Conservation (phyloP, 2,888 invertebrate species). For the Myopa testacea region DNA sequence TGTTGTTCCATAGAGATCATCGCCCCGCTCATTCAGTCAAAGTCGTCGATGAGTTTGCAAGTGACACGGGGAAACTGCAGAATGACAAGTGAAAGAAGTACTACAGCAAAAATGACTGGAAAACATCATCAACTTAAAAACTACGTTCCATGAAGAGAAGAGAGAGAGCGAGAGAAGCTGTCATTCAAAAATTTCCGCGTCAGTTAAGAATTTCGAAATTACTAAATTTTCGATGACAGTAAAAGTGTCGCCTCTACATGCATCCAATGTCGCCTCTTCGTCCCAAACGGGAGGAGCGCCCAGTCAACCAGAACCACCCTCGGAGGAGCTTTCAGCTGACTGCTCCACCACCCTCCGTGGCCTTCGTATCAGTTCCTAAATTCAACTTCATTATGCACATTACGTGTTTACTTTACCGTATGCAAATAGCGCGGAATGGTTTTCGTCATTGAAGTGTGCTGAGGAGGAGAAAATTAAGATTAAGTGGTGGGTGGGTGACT, state of each 20-base stretch:
- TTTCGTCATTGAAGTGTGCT: slow-evolving; percentile 23
- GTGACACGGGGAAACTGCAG: too few relatives aligned
- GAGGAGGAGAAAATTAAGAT: neutral
- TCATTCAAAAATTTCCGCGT: neutral
- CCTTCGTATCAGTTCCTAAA: neutral
- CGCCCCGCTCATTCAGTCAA: too few relatives aligned
- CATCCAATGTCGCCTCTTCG: neutral
- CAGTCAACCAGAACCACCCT: neutral
- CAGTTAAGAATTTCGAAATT: neutral
- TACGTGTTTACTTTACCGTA: neutral
- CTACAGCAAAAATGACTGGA: too few relatives aligned
- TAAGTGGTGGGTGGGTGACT: neutral
- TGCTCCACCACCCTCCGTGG: neutral
- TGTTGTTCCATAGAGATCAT: too few relatives aligned
- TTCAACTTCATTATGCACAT: neutral
- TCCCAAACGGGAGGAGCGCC: neutral
- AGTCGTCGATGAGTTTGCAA: too few relatives aligned
- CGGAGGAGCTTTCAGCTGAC: too few relatives aligned
- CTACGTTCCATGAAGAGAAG: too few relatives aligned
- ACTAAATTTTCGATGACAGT: neutral
- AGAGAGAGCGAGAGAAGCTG: too few relatives aligned
- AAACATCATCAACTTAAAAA: too few relatives aligned
- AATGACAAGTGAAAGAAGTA: too few relatives aligned
- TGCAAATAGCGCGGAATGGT: slow-evolving; percentile 20
- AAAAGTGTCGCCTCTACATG: neutral